Evolutionary conservation across 2,113 vertebrate species (phyloP), one percentile per base, ranked within the genome.

Genomic region (Burhinus bistriatus): DNA sequence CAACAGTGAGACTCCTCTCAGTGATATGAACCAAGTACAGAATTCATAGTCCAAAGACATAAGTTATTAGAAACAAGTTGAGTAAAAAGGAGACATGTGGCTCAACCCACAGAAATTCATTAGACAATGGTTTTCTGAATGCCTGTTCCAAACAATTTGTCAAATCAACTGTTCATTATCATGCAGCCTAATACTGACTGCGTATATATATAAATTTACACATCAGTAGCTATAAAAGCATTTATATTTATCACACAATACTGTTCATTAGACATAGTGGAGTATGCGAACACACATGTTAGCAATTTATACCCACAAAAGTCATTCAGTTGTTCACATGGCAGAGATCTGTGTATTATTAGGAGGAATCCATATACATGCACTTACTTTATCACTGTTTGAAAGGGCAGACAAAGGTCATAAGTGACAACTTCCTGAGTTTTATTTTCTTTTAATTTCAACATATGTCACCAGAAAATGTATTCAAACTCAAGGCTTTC

Each of bases 121-220:
- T 87, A 96, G 88, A 86, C 87, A 95, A 40, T 36, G 87, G 72
- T 45, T 75, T 75, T 94, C 27, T 72, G 9, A 92, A 83, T 92
- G 89, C 58, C 69, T 95, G 68, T 49, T 96, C 94, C 83, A 92
- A 93, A 94, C 78, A 79, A 87, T 94, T 97, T 97, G 95, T 97
- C 96, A 94, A 90, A 97, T 94, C 85, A 76, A 88, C 64, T 80
- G 55, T 58, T 90, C 92, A 55, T 96, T 95, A 91, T 76, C 83
- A 57, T 80, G 70, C 54, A 82, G 89, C 30, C 49, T 95, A 83
- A 96, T 96, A 65, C 59, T 64, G 83, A 52, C 78, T 94, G 62
- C 8, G 0, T 70, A 94, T 66, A 80, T 93, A 93, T 79, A 89
- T 86, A 83, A 93, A 94, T 96, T 95, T 90, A 75, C 93, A 88